A percentile compares a stretch with the other conserved stretches of the same genome.
phyloP scores from a whole-genome alignment of 2,888 invertebrate genomes.

The Morinoia aosen region DNA sequence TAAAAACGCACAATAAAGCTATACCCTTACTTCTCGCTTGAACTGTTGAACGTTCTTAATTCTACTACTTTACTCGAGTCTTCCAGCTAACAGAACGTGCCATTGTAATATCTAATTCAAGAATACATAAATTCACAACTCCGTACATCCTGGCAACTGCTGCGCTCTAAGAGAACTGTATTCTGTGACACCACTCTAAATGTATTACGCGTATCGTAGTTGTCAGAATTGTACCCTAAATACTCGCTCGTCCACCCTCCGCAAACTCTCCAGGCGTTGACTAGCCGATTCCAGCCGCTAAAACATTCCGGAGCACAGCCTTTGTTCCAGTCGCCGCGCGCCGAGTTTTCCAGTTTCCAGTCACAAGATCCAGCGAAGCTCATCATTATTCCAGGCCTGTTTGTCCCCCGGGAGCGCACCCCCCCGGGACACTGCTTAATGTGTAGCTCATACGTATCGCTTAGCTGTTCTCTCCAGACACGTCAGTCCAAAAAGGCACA shows the following conservation, averaged over 20 bases:
- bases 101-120: too few relatives aligned
- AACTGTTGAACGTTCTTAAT: neutral
- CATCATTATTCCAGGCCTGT: constrained; percentile 33
- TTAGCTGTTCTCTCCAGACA: constrained; percentile 15
- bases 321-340: constrained; percentile 18
- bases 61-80: neutral
- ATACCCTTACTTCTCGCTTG: neutral
- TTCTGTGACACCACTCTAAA: neutral
- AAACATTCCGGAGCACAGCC: neutral
- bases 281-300: neutral
- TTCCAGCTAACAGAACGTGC: neutral
- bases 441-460: constrained; percentile 47
- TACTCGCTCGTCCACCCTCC: too few relatives aligned
- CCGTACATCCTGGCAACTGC: too few relatives aligned
- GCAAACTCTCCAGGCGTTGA: neutral
- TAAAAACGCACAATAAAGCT: neutral
- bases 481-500: neutral
- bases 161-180: neutral
- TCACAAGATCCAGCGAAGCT: neutral
- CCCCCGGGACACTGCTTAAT: constrained; percentile 6
- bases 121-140: too few relatives aligned
- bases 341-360: neutral
- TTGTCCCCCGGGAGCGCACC: neutral
- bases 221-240: too few relatives aligned
- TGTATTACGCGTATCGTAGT: too few relatives aligned